Evolutionary conservation across 2,797 vertebrate species (phyloP), one percentile per base, ranked within the genome.

Genomic region (Sciurus carolinensis): DNA sequence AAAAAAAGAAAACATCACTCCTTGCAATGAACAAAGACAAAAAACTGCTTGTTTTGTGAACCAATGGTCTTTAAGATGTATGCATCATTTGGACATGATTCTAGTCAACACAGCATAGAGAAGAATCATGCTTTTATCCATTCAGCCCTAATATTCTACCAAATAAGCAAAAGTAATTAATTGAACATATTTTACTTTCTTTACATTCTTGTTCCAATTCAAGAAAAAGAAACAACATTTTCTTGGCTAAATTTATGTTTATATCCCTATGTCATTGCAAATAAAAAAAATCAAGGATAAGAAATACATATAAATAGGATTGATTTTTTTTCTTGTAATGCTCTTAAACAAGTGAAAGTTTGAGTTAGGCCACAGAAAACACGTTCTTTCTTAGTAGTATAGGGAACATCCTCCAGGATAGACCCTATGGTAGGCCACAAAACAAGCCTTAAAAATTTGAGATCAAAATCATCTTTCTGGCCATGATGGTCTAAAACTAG

Each of bases 221-320:
- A 83, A 90, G 79, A 81, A 93, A 92, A 94, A 26, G 14, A 88
- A 94, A 50, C 6, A 87, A 17, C 54, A 28, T n/a, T 28, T 86
- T 36, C 14, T 59, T 66, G 50, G 36, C 1, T 85, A 9, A 9
- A 30, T 92, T 86, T 95, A 87, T 66, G 10, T 2, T 73, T 82
- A n/a, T 54, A 67, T 80, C 3, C 57, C 26, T 36, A 30, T 67
- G 81, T 62, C 13, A 71, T 6, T 86, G 20, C 50, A 66, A 86
- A 82, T 36, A 88, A 90, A 90, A 91, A 91, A 86, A 62, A 67
- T 79, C 15, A 96, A 93, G 33, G 89, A 79, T 5, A 79, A 83
- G 15, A 64, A 87, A 94, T 57, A 73, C 12, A 17, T 15, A 71
- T 36, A 87, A 89, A 81, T 59, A 71, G 26, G 57, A 22, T 67